Base-by-base conservation (phyloP, 1,140 invertebrate genomes). In the Calliphora vicina region DNA sequence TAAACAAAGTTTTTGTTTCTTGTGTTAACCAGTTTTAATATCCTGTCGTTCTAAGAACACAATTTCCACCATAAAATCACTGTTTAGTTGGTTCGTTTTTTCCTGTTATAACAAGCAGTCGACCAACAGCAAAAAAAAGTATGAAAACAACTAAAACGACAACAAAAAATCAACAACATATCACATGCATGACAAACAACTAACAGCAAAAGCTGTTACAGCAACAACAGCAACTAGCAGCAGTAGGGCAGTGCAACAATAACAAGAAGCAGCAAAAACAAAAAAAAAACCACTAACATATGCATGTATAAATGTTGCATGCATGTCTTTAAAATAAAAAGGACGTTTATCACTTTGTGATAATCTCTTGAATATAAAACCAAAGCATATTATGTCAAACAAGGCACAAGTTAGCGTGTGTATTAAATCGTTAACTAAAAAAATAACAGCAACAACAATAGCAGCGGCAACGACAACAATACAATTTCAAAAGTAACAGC, bases 241-340 rank as follows among this genome's bases (percentile, higher is more conserved):
- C 74, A 78, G 74, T 45, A 20, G 42, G 35, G 35, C 35, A 35
- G 26, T 35, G 27, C 72, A 74, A 35, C 27, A 78, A 15, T 13
- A 78, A 74, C 27, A 74, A 42, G n/a, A n/a, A n/a, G n/a, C 29
- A 8, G 17, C 72, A 74, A 25, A 74, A 8, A 3, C 17, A 35
- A 35, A 35, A 35, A 35, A 35, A 35, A 35, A 5, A 35, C n/a
- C 10, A 4, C 10, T 35, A 35, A 29, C 73, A 35, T 29, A 20
- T 78, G 74, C 74, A 78, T 78, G 74, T 45, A 43, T 13, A 78
- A 78, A 78, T 78, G 74, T 78, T 78, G 74, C 74, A 78, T 78
- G 74, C 74, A 78, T 78, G 74, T 78, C 74, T 78, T 78, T 78
- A 78, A 78, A 78, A 43, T 78, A 78, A 78, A 78, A 78, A 78